These are phyloP conservation scores for Laterallus jamaicensis DNA, from an alignment of 2,113 vertebrate genomes.

Conservation along the genomic window DNA sequence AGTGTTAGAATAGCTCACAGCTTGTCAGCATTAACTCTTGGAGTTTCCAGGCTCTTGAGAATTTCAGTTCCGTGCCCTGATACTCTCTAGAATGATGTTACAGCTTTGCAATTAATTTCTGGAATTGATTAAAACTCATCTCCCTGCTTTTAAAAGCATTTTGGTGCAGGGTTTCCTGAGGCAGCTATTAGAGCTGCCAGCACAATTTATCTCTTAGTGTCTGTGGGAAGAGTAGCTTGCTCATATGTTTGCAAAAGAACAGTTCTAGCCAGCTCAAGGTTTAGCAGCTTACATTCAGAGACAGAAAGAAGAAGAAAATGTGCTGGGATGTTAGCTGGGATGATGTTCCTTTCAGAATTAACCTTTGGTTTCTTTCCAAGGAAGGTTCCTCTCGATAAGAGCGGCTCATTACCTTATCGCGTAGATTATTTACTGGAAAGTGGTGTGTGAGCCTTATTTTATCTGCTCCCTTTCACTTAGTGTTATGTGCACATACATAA, in stretches of 20 bases:
- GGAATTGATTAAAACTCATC: not conserved
- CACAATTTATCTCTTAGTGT: not conserved
- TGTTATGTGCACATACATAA: not conserved
- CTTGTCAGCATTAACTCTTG: not conserved
- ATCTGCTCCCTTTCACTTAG: not conserved
- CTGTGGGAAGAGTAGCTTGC: not conserved
- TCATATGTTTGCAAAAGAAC: not conserved
- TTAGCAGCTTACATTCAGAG: not conserved
- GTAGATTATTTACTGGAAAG: not conserved
- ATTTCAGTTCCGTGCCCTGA: not conserved
- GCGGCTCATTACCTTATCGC: not conserved
- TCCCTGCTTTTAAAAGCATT: not conserved
- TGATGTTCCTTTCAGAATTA: not conserved
- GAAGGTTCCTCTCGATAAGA: constrained; percentile 3
- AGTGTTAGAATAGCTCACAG: not conserved
- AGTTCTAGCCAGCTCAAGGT: not conserved
- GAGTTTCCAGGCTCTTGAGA: not conserved
- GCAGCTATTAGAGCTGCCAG: not conserved
- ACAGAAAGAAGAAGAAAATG: not conserved
- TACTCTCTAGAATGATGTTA: not conserved
- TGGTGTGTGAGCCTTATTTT: not conserved
- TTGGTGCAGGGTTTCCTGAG: not conserved
- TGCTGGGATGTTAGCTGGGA: not conserved
- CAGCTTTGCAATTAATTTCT: not conserved
- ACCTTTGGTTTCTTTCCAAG: constrained; percentile 11